These are phyloP conservation scores for Pachydiplax longipennis DNA, from an alignment of 2,888 invertebrate genomes.

Conservation along the genomic window DNA sequence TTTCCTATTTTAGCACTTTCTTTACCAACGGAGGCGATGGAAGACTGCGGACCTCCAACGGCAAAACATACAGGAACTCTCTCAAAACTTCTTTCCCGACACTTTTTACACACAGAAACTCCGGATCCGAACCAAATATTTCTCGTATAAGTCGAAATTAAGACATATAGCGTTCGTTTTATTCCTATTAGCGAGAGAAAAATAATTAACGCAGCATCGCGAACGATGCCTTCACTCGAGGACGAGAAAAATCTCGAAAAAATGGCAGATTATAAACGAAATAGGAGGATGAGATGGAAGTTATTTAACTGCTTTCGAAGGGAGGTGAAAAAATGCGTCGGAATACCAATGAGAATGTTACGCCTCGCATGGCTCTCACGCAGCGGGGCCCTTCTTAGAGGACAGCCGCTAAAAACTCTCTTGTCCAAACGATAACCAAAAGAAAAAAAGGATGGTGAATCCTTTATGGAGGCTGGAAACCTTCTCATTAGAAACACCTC, in stretches of 20 bases:
- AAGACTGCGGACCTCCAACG: not conserved
- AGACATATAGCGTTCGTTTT: not conserved
- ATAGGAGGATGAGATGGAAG: not conserved
- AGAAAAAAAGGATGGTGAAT: slow-evolving; percentile 19
- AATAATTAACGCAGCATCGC: not conserved
- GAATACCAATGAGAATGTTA: not conserved
- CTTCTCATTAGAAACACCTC: slow-evolving; percentile 12
- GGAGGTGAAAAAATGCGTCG: not conserved
- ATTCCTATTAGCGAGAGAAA: not conserved
- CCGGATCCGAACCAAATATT: not conserved
- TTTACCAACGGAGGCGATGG: not conserved
- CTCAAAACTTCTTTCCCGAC: not conserved
- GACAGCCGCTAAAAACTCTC: slow-evolving; percentile 20
- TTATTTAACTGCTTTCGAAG: not conserved
- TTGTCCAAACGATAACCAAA: not conserved
- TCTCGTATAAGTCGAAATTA: not conserved
- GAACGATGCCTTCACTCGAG: not conserved
- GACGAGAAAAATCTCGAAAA: not conserved
- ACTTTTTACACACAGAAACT: not conserved
- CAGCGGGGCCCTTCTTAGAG: slow-evolving; percentile 7
- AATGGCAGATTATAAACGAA: not conserved
- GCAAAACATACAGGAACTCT: not conserved
- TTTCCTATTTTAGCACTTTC: not conserved
- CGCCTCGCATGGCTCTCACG: slow-evolving; percentile 13
- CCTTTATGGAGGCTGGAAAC: not conserved